Evolutionary conservation across 2,888 invertebrate genomes (phyloP).

Genomic region (Volucella inanis): DNA sequence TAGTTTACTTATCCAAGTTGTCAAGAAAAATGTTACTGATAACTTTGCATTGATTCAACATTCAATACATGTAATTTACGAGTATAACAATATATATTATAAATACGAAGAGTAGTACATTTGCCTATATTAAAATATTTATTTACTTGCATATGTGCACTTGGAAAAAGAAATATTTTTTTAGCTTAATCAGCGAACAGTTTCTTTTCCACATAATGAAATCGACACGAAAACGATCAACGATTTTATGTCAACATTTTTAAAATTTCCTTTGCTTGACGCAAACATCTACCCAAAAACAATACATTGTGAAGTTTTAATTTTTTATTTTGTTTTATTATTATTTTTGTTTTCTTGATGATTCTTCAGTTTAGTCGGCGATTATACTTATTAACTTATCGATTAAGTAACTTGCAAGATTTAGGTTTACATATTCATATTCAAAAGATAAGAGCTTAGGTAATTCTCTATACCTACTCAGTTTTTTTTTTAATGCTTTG

Average conservation of each 20-base stretch:
- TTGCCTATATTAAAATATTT: constrained; percentile 7
- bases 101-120: too few species aligned
- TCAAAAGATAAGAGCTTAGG: constrained; percentile 23
- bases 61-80: too few species aligned
- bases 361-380: constrained; percentile 7
- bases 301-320: constrained; percentile 32
- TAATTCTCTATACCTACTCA: constrained; percentile 27
- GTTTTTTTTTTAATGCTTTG: neutral
- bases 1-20: too few species aligned
- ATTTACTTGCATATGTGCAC: neutral
- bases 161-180: constrained; percentile 20
- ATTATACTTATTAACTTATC: constrained; percentile 22
- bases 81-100: too few species aligned
- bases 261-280: constrained; percentile 32
- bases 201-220: constrained; percentile 25
- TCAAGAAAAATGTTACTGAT: too few species aligned
- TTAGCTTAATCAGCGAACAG: constrained; percentile 41
- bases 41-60: too few species aligned
- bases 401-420: neutral
- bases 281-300: constrained; percentile 33
- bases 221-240: constrained; percentile 42
- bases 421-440: neutral
- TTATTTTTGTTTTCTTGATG: constrained; percentile 26
- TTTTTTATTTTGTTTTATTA: neutral
- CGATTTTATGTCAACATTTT: constrained; percentile 37